These are phyloP conservation scores for Leucoraja ocellata DNA, from an alignment of 2,797 vertebrate species.

Conservation along the genomic window DNA sequence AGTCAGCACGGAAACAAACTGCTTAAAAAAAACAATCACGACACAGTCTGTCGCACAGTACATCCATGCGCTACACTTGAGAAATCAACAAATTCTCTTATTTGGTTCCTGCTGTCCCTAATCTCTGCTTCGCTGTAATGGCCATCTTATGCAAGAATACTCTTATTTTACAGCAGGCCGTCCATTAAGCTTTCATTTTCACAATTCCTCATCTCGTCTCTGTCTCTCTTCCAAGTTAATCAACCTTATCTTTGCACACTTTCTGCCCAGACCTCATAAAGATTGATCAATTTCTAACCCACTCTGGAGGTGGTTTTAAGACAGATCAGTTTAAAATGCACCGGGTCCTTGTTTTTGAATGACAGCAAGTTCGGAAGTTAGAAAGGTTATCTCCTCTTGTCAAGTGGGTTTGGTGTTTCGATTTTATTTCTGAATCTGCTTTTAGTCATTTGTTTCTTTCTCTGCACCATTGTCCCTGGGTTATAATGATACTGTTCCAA, in stretches of 20 bases:
- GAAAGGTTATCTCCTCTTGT: background rate
- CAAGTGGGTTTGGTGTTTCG: background rate
- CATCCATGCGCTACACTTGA: slow-evolving; percentile 61
- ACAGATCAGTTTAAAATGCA: slow-evolving; percentile 25
- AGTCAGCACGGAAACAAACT: slow-evolving; percentile 70
- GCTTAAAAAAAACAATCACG: slow-evolving; percentile 78
- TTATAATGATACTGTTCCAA: background rate
- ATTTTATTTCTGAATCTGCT: background rate
- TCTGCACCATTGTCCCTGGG: background rate
- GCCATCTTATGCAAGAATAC: background rate
- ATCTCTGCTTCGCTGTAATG: background rate
- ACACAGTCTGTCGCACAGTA: slow-evolving; percentile 56
- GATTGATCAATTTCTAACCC: slow-evolving; percentile 31
- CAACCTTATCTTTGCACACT: background rate
- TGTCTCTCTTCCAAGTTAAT: slow-evolving; percentile 15
- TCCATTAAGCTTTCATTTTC: background rate
- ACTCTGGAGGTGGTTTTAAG: slow-evolving; percentile 10
- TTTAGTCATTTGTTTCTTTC: background rate
- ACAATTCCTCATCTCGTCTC: background rate
- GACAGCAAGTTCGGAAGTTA: background rate
- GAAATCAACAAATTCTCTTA: slow-evolving; percentile 57
- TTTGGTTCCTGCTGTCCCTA: slow-evolving; percentile 16
- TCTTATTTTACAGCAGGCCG: background rate
- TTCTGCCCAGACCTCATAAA: background rate
- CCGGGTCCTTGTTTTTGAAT: background rate